These are phyloP conservation scores for Drosophila neotestacea DNA, from an alignment of 2,888 invertebrate species.

Conservation along the genomic window DNA sequence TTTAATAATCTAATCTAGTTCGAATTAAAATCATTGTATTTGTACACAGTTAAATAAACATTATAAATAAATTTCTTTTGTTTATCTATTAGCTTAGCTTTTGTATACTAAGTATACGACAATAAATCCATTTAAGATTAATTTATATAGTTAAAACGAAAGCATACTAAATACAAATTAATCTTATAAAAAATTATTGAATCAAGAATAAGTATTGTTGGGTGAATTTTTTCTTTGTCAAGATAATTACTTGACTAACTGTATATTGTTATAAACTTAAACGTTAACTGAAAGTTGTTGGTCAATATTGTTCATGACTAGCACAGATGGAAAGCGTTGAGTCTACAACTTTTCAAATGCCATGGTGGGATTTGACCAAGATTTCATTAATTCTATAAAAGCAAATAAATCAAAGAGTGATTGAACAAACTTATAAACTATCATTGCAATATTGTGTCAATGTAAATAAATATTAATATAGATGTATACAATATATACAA, in stretches of 20 bases:
- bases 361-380: constrained; percentile 59
- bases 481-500: constrained; percentile 52
- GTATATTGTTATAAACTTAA: neutral
- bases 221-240: neutral
- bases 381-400: constrained; percentile 14
- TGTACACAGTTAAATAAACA: constrained; percentile 58
- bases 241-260: neutral
- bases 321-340: constrained; percentile 58
- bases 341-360: constrained; percentile 51
- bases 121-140: constrained; percentile 23
- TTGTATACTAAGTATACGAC: constrained; percentile 33
- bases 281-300: constrained; percentile 32
- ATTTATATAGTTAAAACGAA: neutral
- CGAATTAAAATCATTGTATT: constrained; percentile 21
- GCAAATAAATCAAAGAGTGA: constrained; percentile 7
- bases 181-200: neutral
- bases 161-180: no score
- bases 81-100: constrained; percentile 23
- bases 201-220: no score
- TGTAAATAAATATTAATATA: constrained; percentile 15
- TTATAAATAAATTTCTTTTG: constrained; percentile 59
- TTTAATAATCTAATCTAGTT: constrained; percentile 9
- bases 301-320: constrained; percentile 55
- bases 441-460: constrained; percentile 4
- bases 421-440: constrained; percentile 18